Conservation (phyloP, 1,140 invertebrate genomes). For the Drosophila pallidifrons region DNA sequence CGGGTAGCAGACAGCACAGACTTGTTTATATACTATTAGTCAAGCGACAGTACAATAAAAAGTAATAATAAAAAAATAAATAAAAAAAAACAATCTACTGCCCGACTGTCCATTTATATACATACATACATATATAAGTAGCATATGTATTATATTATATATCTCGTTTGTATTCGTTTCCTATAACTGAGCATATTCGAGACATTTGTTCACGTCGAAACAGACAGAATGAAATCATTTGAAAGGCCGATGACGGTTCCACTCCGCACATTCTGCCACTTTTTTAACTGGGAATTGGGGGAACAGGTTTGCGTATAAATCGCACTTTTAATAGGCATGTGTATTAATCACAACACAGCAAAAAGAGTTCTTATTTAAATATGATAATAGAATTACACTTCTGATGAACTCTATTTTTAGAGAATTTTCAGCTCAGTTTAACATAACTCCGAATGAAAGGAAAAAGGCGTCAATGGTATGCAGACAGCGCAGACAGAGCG, state of each 20-base stretch:
- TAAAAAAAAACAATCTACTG: constrained; percentile 46
- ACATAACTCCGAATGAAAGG: not conserved
- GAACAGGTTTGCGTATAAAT: constrained; percentile 61
- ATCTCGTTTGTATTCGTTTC: constrained; percentile 26
- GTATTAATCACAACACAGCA: constrained; percentile 2
- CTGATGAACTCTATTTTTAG: not conserved
- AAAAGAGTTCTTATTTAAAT: not conserved
- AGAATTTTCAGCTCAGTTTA: not conserved
- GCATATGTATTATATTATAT: constrained; percentile 15
- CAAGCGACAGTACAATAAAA: constrained; percentile 50
- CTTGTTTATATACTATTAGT: constrained; percentile 70
- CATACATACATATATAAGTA: constrained; percentile 4
- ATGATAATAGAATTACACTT: not conserved
- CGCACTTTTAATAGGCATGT: constrained; percentile 3
- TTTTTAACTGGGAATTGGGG: constrained; percentile 47
- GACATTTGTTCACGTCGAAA: constrained; percentile 48
- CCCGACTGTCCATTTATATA: constrained; percentile 34
- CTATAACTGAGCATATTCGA: constrained; percentile 46
- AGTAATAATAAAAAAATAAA: constrained; percentile 36
- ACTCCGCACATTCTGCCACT: constrained; percentile 54
- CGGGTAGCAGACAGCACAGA: constrained; percentile 27
- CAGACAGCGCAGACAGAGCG: constrained; percentile 47
- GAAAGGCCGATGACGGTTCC: constrained; percentile 45
- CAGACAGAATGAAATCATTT: constrained; percentile 64
- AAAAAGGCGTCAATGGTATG: constrained; percentile 1